Evolutionary conservation across 2,113 vertebrate genomes (phyloP).

Genomic region (Chaenogobius annularis): DNA sequence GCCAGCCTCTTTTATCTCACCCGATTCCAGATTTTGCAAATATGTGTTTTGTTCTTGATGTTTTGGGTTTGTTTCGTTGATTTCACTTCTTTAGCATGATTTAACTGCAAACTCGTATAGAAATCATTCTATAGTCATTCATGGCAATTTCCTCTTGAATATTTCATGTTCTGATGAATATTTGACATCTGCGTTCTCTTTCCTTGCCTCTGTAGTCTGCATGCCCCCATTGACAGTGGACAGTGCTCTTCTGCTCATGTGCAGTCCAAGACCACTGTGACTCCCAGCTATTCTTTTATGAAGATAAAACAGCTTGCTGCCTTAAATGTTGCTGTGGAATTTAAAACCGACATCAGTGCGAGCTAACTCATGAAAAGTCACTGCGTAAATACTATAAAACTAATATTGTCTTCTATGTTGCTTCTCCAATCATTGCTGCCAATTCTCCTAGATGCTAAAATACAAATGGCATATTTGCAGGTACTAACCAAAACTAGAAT

Average conservation of each 20-base stretch:
- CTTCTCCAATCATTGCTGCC: too few relatives aligned
- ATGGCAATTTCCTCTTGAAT: neutral
- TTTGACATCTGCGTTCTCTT: neutral
- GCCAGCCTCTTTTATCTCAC: neutral
- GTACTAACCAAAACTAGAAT: too few relatives aligned
- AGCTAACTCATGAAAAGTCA: neutral
- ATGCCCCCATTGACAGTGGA: neutral
- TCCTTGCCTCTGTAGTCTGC: neutral
- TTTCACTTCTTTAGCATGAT: neutral
- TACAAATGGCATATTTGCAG: too few relatives aligned
- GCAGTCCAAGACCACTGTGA: neutral
- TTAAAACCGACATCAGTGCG: neutral
- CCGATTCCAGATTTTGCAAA: neutral
- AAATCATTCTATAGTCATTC: neutral
- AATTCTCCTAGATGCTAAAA: too few relatives aligned
- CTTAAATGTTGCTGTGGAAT: neutral
- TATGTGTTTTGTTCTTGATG: neutral
- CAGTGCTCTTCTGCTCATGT: neutral
- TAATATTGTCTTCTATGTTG: neutral
- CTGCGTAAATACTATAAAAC: neutral
- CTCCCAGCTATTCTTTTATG: neutral
- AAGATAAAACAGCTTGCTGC: neutral
- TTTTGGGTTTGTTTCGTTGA: neutral
- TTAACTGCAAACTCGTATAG: neutral
- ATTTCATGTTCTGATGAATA: conserved; percentile 7